Evolutionary conservation across 2,888 invertebrate genomes (phyloP), one percentile per base, ranked within the genome.

Genomic region (Melikaiella ostensackeni): DNA sequence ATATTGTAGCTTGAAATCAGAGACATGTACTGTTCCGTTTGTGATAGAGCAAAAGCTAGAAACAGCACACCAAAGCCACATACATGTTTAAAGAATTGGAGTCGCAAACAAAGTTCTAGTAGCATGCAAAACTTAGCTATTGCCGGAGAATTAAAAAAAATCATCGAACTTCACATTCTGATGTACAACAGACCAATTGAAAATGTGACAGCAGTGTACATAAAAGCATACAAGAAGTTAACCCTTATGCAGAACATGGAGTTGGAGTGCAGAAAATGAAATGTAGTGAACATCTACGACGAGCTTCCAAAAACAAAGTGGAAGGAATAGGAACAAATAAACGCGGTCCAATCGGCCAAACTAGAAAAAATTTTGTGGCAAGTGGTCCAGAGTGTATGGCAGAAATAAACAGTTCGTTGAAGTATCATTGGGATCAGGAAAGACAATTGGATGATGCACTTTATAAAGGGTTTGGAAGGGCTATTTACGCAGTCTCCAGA

Each of bases 11-110:
- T 85, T 46, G 86, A 85, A n/a, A 81, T 87, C 1, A 61, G 83
- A 7, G 86, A 88, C 73, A 88, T 86, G 77, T 87, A 82, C 74
- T 87, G 87, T 70, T 75, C 82, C 7, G 74, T 79, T 50, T 80
- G 82, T 61, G 76, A 76, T n/a, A 50, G 76, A 30, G 76, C 80
- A 35, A 11, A 64, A 24, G 62, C 11, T 13, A 50, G 19, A 42
- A 46, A n/a, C 11, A 50, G 13, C 21, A 21, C n/a, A 38, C 59
- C 79, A 1, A 77, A 75, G 42, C 21, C 33, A 24, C 78, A 80
- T 21, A 19, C n/a, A 13, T 81, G 81, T 38, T 76, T 30, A 76
- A 84, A 84, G 74, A 87, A 88, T 77, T 86, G 83, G 82, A 78
- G 78, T 42, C 82, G 76, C 8, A 80, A 78, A 27, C 59, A 30